These are phyloP conservation scores for Octopus sinensis DNA, from an alignment of 1,140 invertebrate genomes.

Conservation along the genomic window DNA sequence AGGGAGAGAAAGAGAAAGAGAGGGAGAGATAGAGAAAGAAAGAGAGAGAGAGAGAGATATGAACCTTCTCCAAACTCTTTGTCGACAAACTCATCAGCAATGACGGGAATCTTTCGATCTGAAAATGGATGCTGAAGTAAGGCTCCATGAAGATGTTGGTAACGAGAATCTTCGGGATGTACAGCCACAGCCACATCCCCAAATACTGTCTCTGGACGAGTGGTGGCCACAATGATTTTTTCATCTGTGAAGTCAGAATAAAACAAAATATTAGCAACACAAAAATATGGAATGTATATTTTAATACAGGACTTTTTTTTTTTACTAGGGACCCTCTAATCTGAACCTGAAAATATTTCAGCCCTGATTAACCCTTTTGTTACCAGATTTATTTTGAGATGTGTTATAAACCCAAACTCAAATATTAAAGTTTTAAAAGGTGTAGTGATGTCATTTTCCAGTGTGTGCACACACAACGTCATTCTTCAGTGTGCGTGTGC, in stretches of 20 bases:
- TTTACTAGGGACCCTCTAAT: neutral
- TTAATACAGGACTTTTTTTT: neutral
- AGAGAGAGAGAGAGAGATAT: neutral
- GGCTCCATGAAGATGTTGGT: slow-evolving; percentile 73
- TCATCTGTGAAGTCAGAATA: slow-evolving; percentile 59
- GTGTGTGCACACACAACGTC: too few species aligned
- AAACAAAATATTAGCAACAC: neutral
- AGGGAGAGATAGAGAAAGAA: neutral
- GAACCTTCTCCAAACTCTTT: slow-evolving; percentile 79
- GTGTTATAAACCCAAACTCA: too few species aligned
- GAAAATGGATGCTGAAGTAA: slow-evolving; percentile 62
- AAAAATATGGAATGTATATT: neutral
- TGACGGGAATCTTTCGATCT: slow-evolving; percentile 76
- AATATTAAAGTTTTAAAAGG: too few species aligned
- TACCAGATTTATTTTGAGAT: too few species aligned
- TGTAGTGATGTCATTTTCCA: too few species aligned
- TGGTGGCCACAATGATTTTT: slow-evolving; percentile 90
- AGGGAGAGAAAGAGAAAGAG: neutral
- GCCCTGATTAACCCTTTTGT: neutral
- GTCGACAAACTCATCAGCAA: slow-evolving; percentile 89
- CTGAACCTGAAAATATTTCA: neutral
- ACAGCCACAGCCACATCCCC: slow-evolving; percentile 96
- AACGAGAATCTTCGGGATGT: slow-evolving; percentile 81
- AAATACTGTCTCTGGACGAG: slow-evolving; percentile 95
- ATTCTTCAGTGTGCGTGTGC: too few species aligned